Base-by-base conservation (phyloP, 2,113 vertebrate species). In the Planiliza haematocheilus region DNA sequence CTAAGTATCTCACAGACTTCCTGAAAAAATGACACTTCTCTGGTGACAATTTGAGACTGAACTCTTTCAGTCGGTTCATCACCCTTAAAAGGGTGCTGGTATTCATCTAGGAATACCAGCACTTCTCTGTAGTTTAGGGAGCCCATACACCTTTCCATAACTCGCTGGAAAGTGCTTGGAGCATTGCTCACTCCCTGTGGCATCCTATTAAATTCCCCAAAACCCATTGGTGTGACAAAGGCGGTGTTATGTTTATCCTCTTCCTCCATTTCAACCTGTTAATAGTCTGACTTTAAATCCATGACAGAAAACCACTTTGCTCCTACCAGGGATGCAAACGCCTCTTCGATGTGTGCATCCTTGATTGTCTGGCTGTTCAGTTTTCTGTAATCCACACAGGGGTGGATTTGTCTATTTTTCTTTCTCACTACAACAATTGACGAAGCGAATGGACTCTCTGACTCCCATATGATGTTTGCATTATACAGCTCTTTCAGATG, bases 201-300 rank as follows among this genome's bases (percentile, higher is more conserved):
- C n/a, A n/a, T n/a, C n/a, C n/a, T 7, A 20, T 59, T 61, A 16
- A 46, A 61, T 4, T 61, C 58, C 41, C 42, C 34, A 46, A 61
- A 61, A 5, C 58, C 42, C 24, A 62, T n/a, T 0, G 59, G 24
- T 5, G 24, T 36, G 16, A 62, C 59, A 36, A 62, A 62, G 10
- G 59, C 59, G 4, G 43, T 62, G 8, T 61, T 61, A 14, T 24
- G 41, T 7, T 46, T 61, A 12, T 61, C 58, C 21, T 46, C 14
- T 4, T 61, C 42, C 8, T 61, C 42, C 4, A 46, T 8, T 11
- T 61, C 42, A 4, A 61, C 21, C 16, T 61, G 58, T 2, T 46
- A 61, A 10, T 45, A 61, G 14, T 14, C 42, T 10, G 58, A 61
- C 42, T 61, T 46, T n/a, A 63, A 17, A 20, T 49, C 60, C 60